These are phyloP conservation scores for Uria lomvia DNA, from an alignment of 2,113 vertebrate genomes.

Conservation along the genomic window DNA sequence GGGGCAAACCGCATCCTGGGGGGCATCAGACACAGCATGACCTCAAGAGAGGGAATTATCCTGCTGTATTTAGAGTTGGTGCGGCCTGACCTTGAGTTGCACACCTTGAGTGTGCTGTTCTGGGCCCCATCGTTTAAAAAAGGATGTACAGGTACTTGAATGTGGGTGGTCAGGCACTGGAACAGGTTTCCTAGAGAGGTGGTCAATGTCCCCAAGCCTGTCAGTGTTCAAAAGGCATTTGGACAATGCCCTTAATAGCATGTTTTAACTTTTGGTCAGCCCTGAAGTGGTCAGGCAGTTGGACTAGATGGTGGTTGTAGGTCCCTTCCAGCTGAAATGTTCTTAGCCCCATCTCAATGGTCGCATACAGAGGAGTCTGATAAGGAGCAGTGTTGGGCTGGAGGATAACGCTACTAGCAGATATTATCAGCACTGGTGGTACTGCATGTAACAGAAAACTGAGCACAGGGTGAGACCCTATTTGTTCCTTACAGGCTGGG, in stretches of 20 bases:
- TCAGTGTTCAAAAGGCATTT: background rate
- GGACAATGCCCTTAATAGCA: background rate
- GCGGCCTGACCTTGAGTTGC: background rate
- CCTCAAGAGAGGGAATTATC: fast-evolving
- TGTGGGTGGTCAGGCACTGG: background rate
- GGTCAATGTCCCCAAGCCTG: background rate
- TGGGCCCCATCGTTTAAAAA: background rate
- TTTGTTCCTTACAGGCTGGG: background rate
- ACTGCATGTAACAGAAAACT: background rate
- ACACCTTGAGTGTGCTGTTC: background rate
- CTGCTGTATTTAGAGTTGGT: background rate
- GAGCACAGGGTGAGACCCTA: background rate
- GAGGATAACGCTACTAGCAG: background rate
- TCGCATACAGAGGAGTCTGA: background rate
- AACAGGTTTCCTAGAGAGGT: background rate
- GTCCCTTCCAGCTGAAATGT: background rate
- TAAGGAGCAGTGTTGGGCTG: background rate
- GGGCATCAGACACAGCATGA: background rate
- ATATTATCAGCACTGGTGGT: background rate
- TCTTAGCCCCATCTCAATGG: background rate
- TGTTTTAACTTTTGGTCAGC: background rate
- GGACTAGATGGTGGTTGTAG: background rate
- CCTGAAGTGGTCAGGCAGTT: background rate
- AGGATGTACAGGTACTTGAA: background rate
- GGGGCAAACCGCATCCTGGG: background rate